Evolutionary conservation across 2,888 invertebrate species (phyloP).

Genomic region (Nephrotoma appendiculata): DNA sequence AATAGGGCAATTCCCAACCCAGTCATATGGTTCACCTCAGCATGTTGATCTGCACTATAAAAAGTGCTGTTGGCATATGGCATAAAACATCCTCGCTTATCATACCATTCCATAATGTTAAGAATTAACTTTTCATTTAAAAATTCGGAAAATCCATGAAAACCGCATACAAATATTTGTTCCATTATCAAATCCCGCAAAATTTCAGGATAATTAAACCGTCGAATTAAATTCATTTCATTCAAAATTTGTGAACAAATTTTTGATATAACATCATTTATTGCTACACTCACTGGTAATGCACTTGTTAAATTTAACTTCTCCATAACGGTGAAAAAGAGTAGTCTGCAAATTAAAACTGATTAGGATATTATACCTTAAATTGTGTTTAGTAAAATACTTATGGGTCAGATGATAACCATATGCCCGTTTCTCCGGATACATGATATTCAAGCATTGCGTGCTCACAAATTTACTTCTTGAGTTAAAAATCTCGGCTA

Average conservation of each 20-base stretch:
- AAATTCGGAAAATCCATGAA: slow-evolving; percentile 4
- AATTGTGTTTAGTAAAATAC: not conserved
- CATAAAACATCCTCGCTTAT: not conserved
- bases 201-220: not conserved
- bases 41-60: not conserved
- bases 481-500: not conserved
- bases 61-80: not conserved
- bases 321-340: not conserved
- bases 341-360: not conserved
- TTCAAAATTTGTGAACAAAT: not conserved
- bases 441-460: not conserved
- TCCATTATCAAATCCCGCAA: not conserved
- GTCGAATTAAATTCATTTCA: not conserved
- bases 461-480: not conserved
- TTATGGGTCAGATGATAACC: slow-evolving; percentile 4
- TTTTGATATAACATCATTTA: not conserved
- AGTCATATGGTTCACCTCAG: not conserved
- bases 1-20: not conserved
- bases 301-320: not conserved
- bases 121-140: not conserved
- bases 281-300: not conserved
- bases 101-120: not conserved
- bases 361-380: not conserved
- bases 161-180: slow-evolving; percentile 1
- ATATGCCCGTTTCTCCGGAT: not conserved